Evolutionary conservation across 2,113 vertebrate species (phyloP), one percentile per base, ranked within the genome.

Genomic region (Odocoileus virginianus): DNA sequence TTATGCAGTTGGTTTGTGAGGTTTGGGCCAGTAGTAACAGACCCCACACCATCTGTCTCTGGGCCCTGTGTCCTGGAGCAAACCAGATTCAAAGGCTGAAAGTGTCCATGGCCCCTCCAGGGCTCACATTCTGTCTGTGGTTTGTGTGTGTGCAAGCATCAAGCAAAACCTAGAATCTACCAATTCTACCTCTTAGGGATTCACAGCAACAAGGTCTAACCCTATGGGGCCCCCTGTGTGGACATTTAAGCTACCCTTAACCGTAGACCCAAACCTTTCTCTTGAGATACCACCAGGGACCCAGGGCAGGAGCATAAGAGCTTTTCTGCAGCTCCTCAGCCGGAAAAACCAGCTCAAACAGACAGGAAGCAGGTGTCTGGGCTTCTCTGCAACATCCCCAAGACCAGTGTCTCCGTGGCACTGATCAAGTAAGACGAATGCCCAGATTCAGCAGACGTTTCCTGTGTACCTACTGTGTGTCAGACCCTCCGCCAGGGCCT

Each of bases 141-240:
- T 27, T 8, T 55, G 17, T 6, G 5, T 43, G 14, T 25, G 16
- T 45, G 45, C 9, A 6, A 15, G 6, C 28, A 10, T 85, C 79
- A 86, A 87, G 84, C 55, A 71, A 33, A 94, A 81, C 7, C 21
- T 52, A 83, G 27, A 3, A 15, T 60, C 58, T 78, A 1, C 12
- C 14, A 6, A 79, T 76, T 64, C 61, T 84, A 28, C 28, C 87
- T 94, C 28, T 94, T 83, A 9, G 12, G 6, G 23, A 43, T 10
- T 28, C 30, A 33, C 2, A 1, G 12, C 79, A 19, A 17, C 71
- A 30, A 85, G 57, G 23, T 36, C 30, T 91, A 58, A 52, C 27
- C 23, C 23, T 28, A 0, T 1, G 1, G 54, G 57, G 1, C 45
- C 52, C 10, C 8, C n/a, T 23, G 0, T 12, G 7, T 76, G 74